Conservation (phyloP, 2,113 vertebrate species). For the Gnathochromis pfefferi region DNA sequence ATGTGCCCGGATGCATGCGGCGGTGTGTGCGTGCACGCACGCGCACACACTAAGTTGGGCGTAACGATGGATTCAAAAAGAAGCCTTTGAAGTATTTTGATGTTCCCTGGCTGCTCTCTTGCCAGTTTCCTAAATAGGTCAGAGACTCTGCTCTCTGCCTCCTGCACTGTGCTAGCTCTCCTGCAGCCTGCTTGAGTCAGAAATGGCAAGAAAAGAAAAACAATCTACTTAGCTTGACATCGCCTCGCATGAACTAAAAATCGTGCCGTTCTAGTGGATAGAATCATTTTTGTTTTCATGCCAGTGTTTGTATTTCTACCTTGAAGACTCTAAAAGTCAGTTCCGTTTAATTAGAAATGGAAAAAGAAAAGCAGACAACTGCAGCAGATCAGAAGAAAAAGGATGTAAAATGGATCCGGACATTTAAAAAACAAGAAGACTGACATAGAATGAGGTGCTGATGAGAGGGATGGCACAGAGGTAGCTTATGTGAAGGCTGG, state of each 20-base stretch:
- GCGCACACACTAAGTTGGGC: constrained; percentile 56
- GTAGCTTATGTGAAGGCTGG: constrained; percentile 27
- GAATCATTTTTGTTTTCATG: not conserved
- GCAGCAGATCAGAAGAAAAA: not conserved
- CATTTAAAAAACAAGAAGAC: not conserved
- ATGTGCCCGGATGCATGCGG: not conserved
- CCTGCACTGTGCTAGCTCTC: constrained; percentile 44
- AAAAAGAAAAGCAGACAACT: not conserved
- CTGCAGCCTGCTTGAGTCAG: constrained; percentile 48
- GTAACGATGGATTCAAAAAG: constrained; percentile 69
- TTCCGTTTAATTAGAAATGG: not conserved
- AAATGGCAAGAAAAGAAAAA: constrained; percentile 45
- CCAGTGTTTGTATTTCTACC: constrained; percentile 1
- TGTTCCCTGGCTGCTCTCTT: constrained; percentile 71
- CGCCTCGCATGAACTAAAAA: not conserved
- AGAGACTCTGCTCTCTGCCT: constrained; percentile 66
- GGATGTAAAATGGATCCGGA: not conserved
- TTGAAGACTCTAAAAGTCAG: not conserved
- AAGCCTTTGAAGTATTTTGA: constrained; percentile 76
- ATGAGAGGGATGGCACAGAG: constrained; percentile 15
- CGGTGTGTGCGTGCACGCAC: not conserved
- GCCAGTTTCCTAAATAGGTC: constrained; percentile 77
- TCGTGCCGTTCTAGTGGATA: not conserved
- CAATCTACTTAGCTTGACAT: constrained; percentile 30
- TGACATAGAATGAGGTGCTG: not conserved